phyloP scores from a whole-genome alignment of 2,113 vertebrate species.

The Ovis aries region DNA sequence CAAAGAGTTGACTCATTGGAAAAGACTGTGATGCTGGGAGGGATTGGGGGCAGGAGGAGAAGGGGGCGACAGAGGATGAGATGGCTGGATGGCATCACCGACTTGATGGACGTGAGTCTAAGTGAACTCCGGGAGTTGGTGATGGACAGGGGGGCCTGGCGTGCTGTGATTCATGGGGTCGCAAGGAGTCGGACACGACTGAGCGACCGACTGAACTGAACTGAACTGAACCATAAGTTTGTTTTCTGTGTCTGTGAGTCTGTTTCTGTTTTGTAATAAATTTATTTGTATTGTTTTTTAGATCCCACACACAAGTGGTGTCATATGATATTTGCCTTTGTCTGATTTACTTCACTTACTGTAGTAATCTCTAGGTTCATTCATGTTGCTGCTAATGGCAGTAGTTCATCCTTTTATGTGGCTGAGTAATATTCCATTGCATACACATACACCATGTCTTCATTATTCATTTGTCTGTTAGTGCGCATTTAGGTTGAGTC shows the following conservation, averaged over 20 bases:
- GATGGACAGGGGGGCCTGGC: too few relatives aligned
- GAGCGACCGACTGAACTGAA: too few relatives aligned
- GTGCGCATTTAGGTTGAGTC: background rate
- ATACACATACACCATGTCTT: background rate
- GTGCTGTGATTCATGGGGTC: too few relatives aligned
- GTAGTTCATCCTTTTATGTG: background rate
- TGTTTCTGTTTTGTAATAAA: background rate
- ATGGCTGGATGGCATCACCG: too few relatives aligned
- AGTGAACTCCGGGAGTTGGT: too few relatives aligned
- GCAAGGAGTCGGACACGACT: rapidly evolving
- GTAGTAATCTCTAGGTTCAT: background rate
- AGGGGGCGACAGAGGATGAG: too few relatives aligned
- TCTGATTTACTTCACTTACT: background rate
- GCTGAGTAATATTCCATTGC: background rate
- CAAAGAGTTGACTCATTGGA: too few relatives aligned
- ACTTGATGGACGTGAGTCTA: too few relatives aligned
- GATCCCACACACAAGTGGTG: background rate
- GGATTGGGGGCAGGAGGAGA: too few relatives aligned
- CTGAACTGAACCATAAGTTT: background rate
- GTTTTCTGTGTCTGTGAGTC: background rate
- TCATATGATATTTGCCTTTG: background rate
- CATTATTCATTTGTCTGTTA: background rate
- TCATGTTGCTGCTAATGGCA: background rate
- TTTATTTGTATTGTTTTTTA: background rate
- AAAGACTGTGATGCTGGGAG: too few relatives aligned